Conservation (phyloP, 2,797 vertebrate genomes). For the Halcyon leucocephala region DNA sequence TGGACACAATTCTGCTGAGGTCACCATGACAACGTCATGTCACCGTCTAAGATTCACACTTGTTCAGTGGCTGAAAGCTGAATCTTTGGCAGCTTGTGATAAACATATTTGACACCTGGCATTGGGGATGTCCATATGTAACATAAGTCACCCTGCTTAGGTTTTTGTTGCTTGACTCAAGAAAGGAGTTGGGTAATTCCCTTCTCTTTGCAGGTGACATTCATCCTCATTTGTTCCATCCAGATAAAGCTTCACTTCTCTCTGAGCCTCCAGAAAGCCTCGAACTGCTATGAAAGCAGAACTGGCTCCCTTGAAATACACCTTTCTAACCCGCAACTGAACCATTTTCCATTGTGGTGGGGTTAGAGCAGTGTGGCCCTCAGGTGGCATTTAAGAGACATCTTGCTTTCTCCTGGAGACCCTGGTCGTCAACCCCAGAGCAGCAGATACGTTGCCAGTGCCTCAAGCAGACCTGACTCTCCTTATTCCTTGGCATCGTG, state of each 20-base stretch:
- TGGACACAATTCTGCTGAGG: neutral
- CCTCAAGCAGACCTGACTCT: neutral
- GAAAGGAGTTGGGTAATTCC: constrained; percentile 2
- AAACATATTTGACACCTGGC: neutral
- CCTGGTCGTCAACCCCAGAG: neutral
- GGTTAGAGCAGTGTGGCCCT: neutral
- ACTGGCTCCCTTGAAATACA: neutral
- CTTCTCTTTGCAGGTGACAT: neutral
- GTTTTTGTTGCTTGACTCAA: neutral
- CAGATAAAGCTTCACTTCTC: neutral
- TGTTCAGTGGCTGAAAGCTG: neutral
- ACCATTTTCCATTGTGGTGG: neutral
- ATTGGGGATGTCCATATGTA: neutral
- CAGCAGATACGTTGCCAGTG: neutral
- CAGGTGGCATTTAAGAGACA: neutral
- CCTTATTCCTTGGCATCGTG: neutral
- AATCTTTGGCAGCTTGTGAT: neutral
- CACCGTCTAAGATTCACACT: accelerated
- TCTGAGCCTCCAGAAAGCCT: neutral
- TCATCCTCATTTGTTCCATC: constrained; percentile 41
- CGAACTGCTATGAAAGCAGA: neutral
- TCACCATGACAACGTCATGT: neutral
- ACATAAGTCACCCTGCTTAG: neutral
- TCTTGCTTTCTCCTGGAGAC: neutral
- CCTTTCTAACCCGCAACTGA: neutral